Percentiles rank a stretch among this genome's conserved stretches.
phyloP scores from a whole-genome alignment of 2,113 vertebrate species.

The Physeter macrocephalus region DNA sequence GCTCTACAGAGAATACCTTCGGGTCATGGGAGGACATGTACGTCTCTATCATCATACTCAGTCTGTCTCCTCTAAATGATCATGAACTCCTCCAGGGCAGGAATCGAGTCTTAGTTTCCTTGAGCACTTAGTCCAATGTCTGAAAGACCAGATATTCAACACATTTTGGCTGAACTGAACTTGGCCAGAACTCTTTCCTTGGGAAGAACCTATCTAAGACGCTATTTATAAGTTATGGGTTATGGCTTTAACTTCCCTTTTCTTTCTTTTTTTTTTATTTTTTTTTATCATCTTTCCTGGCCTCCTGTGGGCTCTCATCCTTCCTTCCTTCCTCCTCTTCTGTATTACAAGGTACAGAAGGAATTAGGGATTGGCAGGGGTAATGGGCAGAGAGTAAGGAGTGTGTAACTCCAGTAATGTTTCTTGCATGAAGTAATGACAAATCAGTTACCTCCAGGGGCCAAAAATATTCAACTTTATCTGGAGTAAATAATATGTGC shows the following conservation, averaged over 20 bases:
- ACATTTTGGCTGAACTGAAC: not conserved
- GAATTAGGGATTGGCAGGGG: not conserved
- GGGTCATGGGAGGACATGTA: not conserved
- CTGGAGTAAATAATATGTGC: not conserved
- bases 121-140: not conserved
- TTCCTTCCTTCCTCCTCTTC: not conserved
- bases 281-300: not conserved
- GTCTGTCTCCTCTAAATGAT: not conserved
- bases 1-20: not conserved
- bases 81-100: not conserved
- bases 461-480: not conserved
- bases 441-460: not conserved
- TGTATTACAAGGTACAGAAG: not conserved
- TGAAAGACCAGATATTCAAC: not conserved
- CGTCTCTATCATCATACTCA: rapidly evolving
- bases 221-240: not conserved
- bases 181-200: not conserved
- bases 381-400: not conserved
- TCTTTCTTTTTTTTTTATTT: not conserved
- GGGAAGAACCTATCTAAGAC: not conserved
- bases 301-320: not conserved
- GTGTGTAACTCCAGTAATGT: not conserved
- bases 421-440: not conserved
- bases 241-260: not conserved
- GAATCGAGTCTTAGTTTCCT: not conserved